Conservation (phyloP, 2,113 vertebrate species). For the Vanacampus margaritifer region DNA sequence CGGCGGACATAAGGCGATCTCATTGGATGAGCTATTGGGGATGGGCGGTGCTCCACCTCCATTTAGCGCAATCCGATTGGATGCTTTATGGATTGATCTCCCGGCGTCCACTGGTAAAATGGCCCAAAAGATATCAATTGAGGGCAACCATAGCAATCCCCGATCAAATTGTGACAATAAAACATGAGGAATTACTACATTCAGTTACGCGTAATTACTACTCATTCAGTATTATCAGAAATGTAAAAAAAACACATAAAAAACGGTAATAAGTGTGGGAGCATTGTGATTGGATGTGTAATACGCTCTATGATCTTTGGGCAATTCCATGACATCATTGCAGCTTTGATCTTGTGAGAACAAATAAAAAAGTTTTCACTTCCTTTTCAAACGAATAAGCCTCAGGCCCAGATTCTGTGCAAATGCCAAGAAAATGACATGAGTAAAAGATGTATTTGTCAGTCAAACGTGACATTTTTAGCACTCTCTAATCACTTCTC, state of each 20-base stretch:
- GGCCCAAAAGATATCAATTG: not conserved
- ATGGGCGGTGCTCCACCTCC: slow-evolving; percentile 25
- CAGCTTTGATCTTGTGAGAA: not conserved
- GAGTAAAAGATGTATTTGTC: not conserved
- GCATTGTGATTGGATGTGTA: not conserved
- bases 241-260: not conserved
- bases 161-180: not conserved
- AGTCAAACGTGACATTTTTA: not conserved
- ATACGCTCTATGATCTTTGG: not conserved
- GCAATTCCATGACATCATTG: not conserved
- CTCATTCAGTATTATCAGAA: not conserved
- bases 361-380: not conserved
- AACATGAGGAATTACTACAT: not conserved
- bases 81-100: not conserved
- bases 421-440: not conserved
- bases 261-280: no score
- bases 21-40: slow-evolving; percentile 31
- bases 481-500: not conserved
- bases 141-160: not conserved
- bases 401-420: not conserved
- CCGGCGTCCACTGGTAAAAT: not conserved
- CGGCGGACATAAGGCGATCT: not conserved
- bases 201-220: not conserved
- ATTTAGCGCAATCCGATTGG: slow-evolving; percentile 22
- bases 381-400: not conserved